These are phyloP conservation scores for Erebia aethiops DNA, from an alignment of 2,888 invertebrate genomes.

Conservation along the genomic window DNA sequence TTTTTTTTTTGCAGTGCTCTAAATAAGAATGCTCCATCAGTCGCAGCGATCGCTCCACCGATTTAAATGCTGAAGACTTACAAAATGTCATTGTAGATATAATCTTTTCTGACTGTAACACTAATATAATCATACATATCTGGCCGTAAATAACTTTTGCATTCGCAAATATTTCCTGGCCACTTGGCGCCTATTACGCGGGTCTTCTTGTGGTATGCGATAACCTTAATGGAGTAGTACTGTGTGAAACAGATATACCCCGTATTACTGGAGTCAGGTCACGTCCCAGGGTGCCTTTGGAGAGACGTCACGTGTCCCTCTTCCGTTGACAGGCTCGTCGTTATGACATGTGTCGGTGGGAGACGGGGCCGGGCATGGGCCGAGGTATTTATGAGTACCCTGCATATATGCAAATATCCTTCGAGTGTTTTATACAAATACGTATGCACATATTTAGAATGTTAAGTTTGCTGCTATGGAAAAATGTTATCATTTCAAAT, in stretches of 20 bases:
- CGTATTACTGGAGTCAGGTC: constrained; percentile 52
- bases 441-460: not conserved
- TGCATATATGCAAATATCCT: constrained; percentile 40
- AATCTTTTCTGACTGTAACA: too few relatives aligned
- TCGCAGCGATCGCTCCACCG: too few relatives aligned
- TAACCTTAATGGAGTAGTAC: not conserved
- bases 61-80: too few relatives aligned
- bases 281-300: constrained; percentile 66
- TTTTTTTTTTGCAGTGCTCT: too few relatives aligned
- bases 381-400: constrained; percentile 44
- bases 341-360: constrained; percentile 44
- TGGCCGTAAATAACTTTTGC: too few relatives aligned
- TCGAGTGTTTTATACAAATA: constrained; percentile 11
- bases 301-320: constrained; percentile 71
- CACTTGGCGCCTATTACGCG: not conserved
- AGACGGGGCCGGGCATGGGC: constrained; percentile 38
- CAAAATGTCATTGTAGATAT: too few relatives aligned
- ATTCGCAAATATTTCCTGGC: too few relatives aligned
- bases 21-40: too few relatives aligned
- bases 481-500: not conserved
- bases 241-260: constrained; percentile 46
- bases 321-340: constrained; percentile 67
- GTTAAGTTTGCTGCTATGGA: not conserved
- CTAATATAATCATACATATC: too few relatives aligned
- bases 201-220: not conserved